Conservation (phyloP, 2,888 invertebrate genomes). For the Athalia cordata region DNA sequence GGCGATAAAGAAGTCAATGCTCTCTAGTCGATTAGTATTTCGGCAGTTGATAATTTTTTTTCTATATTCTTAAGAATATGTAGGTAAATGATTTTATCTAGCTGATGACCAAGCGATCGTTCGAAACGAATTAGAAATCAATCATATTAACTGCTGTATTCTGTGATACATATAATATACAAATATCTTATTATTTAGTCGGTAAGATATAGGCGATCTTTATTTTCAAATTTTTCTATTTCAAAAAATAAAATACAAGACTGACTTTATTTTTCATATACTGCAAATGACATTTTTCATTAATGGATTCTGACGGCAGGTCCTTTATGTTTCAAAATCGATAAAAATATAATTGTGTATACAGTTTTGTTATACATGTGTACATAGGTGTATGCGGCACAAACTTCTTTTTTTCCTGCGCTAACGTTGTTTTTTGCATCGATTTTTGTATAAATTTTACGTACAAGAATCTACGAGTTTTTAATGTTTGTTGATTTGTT, state of each 20-base stretch:
- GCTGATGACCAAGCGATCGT: conserved; percentile 14
- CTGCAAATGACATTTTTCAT: too few relatives aligned
- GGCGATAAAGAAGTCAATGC: conserved; percentile 3
- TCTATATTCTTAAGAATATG: background rate
- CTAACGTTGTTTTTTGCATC: background rate
- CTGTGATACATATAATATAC: too few relatives aligned
- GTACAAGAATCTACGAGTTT: too few relatives aligned
- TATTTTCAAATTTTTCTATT: too few relatives aligned
- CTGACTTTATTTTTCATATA: too few relatives aligned
- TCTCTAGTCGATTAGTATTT: conserved; percentile 29
- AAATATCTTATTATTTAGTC: too few relatives aligned
- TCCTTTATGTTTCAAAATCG: too few relatives aligned
- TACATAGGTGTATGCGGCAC: background rate
- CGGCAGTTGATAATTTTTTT: background rate
- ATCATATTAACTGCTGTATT: background rate
- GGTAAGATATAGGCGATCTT: too few relatives aligned
- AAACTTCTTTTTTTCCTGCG: background rate
- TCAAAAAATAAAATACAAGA: too few relatives aligned
- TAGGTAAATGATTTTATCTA: conserved; percentile 21
- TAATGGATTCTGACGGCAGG: too few relatives aligned
- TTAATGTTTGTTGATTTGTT: conserved; percentile 46
- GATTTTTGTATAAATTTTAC: background rate
- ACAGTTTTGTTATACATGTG: background rate
- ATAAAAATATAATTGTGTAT: too few relatives aligned
- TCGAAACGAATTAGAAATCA: conserved; percentile 20